Percentiles rank a stretch among this genome's conserved stretches.
Conservation (phyloP, 1,140 invertebrate genomes). For the Brachionus rubens region DNA sequence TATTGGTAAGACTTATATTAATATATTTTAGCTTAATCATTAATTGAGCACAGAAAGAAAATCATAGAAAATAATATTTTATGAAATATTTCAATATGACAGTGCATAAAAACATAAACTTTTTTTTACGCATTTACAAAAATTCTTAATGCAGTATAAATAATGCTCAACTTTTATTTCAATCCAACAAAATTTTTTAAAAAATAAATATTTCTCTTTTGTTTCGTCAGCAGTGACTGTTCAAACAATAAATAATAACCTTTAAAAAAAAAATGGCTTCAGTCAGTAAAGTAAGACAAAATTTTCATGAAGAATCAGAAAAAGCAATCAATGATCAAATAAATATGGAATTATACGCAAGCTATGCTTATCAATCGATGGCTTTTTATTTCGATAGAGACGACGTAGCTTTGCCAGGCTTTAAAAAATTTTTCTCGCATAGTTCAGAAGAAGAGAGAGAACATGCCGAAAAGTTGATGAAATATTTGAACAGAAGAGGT, state of each 20-base stretch:
- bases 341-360: constrained; percentile 76
- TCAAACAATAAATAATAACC: constrained; percentile 12
- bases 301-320: constrained; percentile 74
- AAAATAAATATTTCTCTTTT: background rate
- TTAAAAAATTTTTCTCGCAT: constrained; percentile 81
- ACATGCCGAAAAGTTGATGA: constrained; percentile 82
- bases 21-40: too few species aligned
- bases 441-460: constrained; percentile 79
- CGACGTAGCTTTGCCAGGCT: constrained; percentile 76
- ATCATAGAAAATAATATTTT: background rate
- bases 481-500: constrained; percentile 83
- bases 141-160: constrained; percentile 4
- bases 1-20: background rate
- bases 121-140: constrained; percentile 3
- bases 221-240: constrained; percentile 46
- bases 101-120: constrained; percentile 13
- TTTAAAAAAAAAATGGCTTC: constrained; percentile 31
- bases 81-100: constrained; percentile 21
- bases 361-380: constrained; percentile 67
- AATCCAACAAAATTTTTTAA: constrained; percentile 8
- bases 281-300: constrained; percentile 65
- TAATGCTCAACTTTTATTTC: background rate
- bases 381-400: constrained; percentile 71
- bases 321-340: constrained; percentile 76
- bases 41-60: constrained; percentile 14